phyloP scores from a whole-genome alignment of 2,113 vertebrate species.

The Eubucco bourcierii region DNA sequence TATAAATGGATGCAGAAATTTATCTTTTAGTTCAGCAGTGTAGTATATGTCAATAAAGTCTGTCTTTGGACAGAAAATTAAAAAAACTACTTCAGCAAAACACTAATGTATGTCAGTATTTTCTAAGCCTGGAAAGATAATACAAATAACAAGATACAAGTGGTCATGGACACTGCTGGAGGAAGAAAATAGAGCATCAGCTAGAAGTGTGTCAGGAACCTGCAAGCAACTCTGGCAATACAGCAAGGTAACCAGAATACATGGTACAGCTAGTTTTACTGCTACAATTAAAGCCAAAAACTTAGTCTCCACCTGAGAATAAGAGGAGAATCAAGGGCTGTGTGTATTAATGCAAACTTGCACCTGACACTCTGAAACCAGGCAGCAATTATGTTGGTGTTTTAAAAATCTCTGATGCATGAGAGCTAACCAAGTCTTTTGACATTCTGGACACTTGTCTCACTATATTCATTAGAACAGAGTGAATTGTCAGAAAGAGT shows the following conservation, averaged over 20 bases:
- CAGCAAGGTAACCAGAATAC: neutral
- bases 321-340: neutral
- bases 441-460: neutral
- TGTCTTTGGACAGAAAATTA: neutral
- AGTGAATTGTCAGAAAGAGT: neutral
- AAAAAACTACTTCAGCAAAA: neutral
- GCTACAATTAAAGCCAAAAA: neutral
- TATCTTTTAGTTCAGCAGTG: neutral
- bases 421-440: neutral
- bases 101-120: neutral
- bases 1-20: neutral
- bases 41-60: neutral
- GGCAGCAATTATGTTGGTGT: neutral
- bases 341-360: neutral
- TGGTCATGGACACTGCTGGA: neutral
- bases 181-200: neutral
- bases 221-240: neutral
- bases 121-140: neutral
- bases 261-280: neutral
- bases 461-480: accelerated
- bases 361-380: neutral
- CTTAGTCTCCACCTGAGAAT: neutral
- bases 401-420: neutral
- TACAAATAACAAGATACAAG: neutral
- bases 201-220: neutral